These are phyloP conservation scores for Amphiduros pacificus DNA, from an alignment of 2,888 invertebrate species.

Conservation along the genomic window DNA sequence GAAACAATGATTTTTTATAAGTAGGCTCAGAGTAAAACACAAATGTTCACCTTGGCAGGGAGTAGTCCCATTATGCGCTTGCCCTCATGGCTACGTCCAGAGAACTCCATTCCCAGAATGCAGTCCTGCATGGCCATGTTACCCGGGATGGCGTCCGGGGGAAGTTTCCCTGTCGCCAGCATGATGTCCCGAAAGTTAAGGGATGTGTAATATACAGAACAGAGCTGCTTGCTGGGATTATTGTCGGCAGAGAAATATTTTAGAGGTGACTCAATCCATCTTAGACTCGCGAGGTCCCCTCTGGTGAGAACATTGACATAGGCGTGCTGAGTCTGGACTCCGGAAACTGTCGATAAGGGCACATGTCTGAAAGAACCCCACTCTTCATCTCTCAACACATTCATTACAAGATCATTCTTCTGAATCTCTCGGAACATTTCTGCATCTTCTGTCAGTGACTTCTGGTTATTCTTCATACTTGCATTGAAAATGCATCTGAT, in stretches of 20 bases:
- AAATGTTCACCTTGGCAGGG: constrained; percentile 48
- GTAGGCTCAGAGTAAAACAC: too few species aligned
- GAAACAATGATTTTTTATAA: too few species aligned
- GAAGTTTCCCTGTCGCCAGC: constrained; percentile 95
- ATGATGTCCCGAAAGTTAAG: constrained; percentile 98
- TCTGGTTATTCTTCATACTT: constrained; percentile 56
- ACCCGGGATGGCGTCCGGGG: constrained; percentile 92
- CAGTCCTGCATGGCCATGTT: constrained; percentile 75
- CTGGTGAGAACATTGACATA: constrained; percentile 90
- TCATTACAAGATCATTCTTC: constrained; percentile 78
- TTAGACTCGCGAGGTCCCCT: constrained; percentile 89
- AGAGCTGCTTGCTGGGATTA: constrained; percentile 69
- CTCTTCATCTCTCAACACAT: constrained; percentile 76
- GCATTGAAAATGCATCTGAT: constrained; percentile 69
- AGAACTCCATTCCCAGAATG: constrained; percentile 90
- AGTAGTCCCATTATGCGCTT: constrained; percentile 56
- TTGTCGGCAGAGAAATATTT: constrained; percentile 34
- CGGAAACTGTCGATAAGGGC: constrained; percentile 60
- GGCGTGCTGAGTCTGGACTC: constrained; percentile 79
- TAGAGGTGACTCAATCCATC: constrained; percentile 86
- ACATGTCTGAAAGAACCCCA: constrained; percentile 91
- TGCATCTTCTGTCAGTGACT: constrained; percentile 7
- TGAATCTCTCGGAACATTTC: constrained; percentile 40
- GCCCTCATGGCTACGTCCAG: constrained; percentile 72
- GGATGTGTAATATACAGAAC: constrained; percentile 88